Percentiles rank a stretch among this genome's conserved stretches.
phyloP scores from a whole-genome alignment of 2,888 invertebrate species.

The Cybosia mesomella region DNA sequence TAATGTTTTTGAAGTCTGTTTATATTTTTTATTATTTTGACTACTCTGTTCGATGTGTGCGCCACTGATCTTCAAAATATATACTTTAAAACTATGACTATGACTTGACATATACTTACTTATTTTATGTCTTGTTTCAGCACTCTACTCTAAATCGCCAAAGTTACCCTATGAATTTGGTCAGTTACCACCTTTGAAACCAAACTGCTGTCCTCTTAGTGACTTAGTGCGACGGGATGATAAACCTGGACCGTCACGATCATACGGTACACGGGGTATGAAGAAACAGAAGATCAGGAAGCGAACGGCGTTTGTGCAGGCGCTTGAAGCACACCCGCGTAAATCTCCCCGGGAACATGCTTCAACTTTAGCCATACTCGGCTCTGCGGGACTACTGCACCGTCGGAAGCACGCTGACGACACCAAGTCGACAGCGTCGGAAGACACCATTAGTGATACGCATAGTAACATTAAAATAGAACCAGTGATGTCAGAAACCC shows the following conservation, averaged over 20 bases:
- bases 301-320: conserved; percentile 67
- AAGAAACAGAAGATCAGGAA: conserved; percentile 74
- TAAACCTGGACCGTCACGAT: conserved; percentile 74
- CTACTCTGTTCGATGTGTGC: not conserved
- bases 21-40: no score
- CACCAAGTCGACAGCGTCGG: conserved; percentile 80
- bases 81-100: not conserved
- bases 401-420: conserved; percentile 81
- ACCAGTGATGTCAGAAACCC: conserved; percentile 67
- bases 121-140: conserved; percentile 68
- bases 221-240: conserved; percentile 80
- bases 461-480: conserved; percentile 70
- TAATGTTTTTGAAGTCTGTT: no score
- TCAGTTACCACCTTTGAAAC: conserved; percentile 87
- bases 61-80: not conserved
- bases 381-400: conserved; percentile 87
- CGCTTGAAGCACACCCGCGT: conserved; percentile 88
- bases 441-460: conserved; percentile 76
- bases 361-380: conserved; percentile 94
- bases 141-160: conserved; percentile 87
- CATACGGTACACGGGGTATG: conserved; percentile 79
- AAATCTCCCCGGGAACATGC: conserved; percentile 96
- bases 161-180: conserved; percentile 93
- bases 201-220: conserved; percentile 83
- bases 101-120: not conserved